Evolutionary conservation across 2,888 invertebrate species (phyloP), one percentile per base, ranked within the genome.

Genomic region (Ypsolopha sequella): DNA sequence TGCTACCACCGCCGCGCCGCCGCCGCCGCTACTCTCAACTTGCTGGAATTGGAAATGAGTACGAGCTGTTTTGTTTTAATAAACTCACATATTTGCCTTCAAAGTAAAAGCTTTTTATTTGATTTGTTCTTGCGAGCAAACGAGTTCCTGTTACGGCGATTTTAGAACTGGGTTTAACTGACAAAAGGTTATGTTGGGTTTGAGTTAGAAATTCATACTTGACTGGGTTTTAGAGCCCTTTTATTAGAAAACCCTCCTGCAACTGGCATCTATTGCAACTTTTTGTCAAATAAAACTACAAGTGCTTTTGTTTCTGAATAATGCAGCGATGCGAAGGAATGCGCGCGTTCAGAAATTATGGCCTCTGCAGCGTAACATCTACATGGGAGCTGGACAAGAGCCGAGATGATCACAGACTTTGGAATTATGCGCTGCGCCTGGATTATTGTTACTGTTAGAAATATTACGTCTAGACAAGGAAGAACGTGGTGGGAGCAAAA

Each of bases 381-480:
- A 35, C 43, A 49, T 34, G 11, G 14, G 43, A 41, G 50, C 14
- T 9, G 41, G 50, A 41, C 45, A 36, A 38, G 36, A 36, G 9
- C 45, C 11, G 36, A 44, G 45, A 51, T 45, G 47, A 51, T 39
- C 39, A 44, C 47, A 46, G 39, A 39, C n/a, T 46, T 39, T 36
- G 51, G 68, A 70, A 68, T 70, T 69, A 63, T 66, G 66, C 64
- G 60, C 66, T 65, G 67, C 61, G 66, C 66, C 64, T 64, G 64
- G 66, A 74, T 75, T 73, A 72, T 67, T 67, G 65, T 71, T 66
- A 60, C 60, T 62, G 59, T 70, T 69, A 69, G 76, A 82, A 74
- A 78, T 81, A 81, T 78, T 72, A 70, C 70, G 85, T 86, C 85
- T 85, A 86, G 85, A 86, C 82, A 60, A 60, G 57, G 57, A 73